Conservation (phyloP, 2,888 invertebrate genomes). For the Ophraella communa region DNA sequence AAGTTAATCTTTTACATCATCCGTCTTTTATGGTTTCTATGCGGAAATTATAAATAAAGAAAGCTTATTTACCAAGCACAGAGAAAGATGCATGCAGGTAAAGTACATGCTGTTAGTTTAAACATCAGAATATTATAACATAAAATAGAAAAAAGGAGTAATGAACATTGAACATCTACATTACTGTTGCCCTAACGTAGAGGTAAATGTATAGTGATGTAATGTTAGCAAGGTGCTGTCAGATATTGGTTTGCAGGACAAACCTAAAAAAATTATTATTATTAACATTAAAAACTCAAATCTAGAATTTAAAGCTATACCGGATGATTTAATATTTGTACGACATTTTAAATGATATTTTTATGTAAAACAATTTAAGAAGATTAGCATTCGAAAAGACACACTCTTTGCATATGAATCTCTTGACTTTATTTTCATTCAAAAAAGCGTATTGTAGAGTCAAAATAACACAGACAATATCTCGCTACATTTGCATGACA, state of each 20-base stretch:
- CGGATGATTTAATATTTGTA: too few relatives aligned
- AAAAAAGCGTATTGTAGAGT: neutral
- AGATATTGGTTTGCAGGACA: too few relatives aligned
- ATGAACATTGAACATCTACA: neutral
- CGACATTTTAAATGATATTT: neutral
- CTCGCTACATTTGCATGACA: constrained; percentile 2
- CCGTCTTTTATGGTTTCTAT: neutral
- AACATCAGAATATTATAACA: constrained; percentile 10
- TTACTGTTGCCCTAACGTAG: too few relatives aligned
- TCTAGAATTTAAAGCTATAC: too few relatives aligned
- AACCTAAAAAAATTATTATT: too few relatives aligned
- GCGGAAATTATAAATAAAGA: neutral
- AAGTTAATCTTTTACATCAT: too few relatives aligned
- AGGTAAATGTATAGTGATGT: too few relatives aligned
- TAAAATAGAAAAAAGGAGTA: neutral
- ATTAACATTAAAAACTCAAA: too few relatives aligned
- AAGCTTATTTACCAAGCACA: neutral
- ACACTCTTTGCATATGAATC: neutral
- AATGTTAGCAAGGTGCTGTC: too few relatives aligned
- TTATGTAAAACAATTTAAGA: neutral
- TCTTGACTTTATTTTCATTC: neutral
- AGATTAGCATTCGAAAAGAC: neutral
- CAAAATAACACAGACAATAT: neutral
- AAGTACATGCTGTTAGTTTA: constrained; percentile 15
- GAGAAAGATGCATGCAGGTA: constrained; percentile 7